These are phyloP conservation scores for Pelodytes ibericus DNA, from an alignment of 2,797 vertebrate genomes.

Conservation along the genomic window DNA sequence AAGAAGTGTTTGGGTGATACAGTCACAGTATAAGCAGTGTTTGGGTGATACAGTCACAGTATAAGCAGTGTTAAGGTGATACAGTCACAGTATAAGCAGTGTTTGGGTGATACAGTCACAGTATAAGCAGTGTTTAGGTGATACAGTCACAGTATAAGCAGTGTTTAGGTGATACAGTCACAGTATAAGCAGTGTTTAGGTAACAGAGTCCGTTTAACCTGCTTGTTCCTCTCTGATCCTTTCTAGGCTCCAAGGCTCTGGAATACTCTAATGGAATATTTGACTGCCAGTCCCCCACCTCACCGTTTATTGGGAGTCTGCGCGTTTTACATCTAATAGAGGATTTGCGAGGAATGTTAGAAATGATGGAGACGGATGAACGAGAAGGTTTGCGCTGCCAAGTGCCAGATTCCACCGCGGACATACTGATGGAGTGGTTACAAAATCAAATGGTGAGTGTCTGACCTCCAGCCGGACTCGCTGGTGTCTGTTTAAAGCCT, in stretches of 20 bases:
- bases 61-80: too few relatives aligned
- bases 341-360: conserved; percentile 87
- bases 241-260: conserved; percentile 91
- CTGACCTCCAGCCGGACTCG: too few relatives aligned
- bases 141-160: too few relatives aligned
- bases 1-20: too few relatives aligned
- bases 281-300: conserved; percentile 96
- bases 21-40: too few relatives aligned
- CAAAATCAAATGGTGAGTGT: conserved; percentile 87
- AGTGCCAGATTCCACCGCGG: conserved; percentile 88
- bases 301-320: conserved; percentile 91
- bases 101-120: too few relatives aligned
- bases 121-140: too few relatives aligned
- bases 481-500: too few relatives aligned
- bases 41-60: too few relatives aligned
- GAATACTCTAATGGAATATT: conserved; percentile 96
- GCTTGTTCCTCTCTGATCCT: background rate
- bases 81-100: too few relatives aligned
- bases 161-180: too few relatives aligned
- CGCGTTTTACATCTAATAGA: conserved; percentile 91
- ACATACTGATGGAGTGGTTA: conserved; percentile 88
- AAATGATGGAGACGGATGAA: conserved; percentile 92
- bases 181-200: too few relatives aligned
- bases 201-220: background rate
- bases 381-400: conserved; percentile 91